Percentiles rank a stretch among this genome's conserved stretches.
phyloP scores from a whole-genome alignment of 2,113 vertebrate genomes.

The Calidris pugnax region DNA sequence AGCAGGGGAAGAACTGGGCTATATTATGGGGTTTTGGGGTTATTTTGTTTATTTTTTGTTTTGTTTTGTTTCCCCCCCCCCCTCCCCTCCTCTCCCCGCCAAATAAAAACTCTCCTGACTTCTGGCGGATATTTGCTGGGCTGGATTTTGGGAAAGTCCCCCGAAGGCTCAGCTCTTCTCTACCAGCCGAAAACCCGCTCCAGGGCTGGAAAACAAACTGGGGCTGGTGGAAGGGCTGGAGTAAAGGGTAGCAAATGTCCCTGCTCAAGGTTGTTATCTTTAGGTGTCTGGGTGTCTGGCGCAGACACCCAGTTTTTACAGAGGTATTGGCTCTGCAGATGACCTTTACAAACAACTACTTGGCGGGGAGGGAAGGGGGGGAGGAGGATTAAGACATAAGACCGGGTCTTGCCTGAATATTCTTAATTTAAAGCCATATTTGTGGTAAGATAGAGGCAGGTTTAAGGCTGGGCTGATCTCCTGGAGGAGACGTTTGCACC shows the following conservation, averaged over 20 bases:
- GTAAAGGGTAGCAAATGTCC: not conserved
- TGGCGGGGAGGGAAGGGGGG: not conserved
- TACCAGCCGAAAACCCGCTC: not conserved
- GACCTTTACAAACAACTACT: not conserved
- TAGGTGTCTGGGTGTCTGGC: not conserved
- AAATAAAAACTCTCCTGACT: not conserved
- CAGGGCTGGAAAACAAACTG: not conserved
- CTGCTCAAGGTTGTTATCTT: not conserved
- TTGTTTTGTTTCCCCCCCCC: no score
- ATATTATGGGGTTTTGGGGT: accelerated
- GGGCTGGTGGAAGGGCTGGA: not conserved
- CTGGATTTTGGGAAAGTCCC: not conserved
- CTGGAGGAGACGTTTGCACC: no score
- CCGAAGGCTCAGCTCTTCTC: not conserved
- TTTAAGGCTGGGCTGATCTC: not conserved
- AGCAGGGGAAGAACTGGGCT: not conserved
- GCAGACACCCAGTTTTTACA: not conserved
- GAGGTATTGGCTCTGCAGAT: not conserved
- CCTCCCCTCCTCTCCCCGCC: accelerated
- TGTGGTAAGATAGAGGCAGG: not conserved
- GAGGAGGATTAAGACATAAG: accelerated
- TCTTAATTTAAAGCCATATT: not conserved
- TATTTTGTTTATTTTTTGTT: no score
- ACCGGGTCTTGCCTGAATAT: not conserved
- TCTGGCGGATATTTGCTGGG: not conserved